phyloP scores from a whole-genome alignment of 1,140 invertebrate genomes.

The Leptopilina clavipes region DNA sequence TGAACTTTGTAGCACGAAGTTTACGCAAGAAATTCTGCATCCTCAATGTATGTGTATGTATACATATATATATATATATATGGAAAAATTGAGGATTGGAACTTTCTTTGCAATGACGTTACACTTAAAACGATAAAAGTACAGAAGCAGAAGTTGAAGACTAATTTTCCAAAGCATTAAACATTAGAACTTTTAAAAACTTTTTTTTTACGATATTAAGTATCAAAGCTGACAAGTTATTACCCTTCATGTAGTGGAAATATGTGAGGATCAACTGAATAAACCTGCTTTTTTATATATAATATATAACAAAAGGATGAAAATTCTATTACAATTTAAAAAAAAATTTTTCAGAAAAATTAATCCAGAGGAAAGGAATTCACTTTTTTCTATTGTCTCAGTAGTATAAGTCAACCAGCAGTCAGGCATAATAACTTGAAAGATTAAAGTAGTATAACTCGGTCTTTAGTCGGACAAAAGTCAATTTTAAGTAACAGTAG shows the following conservation, averaged over 20 bases:
- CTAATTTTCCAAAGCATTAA: constrained; percentile 6
- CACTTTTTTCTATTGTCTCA: no score
- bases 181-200: neutral
- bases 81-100: no score
- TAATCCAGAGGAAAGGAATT: no score
- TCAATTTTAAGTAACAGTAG: no score
- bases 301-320: neutral
- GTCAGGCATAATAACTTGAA: no score
- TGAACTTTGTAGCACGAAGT: constrained; percentile 16
- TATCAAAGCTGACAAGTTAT: neutral
- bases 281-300: neutral
- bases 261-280: neutral
- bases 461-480: no score
- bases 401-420: no score
- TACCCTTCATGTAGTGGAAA: neutral
- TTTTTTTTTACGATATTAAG: constrained; percentile 1
- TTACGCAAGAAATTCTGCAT: neutral
- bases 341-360: no score
- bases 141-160: neutral
- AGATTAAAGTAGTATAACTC: no score
- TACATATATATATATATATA: neutral
- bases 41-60: neutral
- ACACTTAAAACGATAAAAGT: constrained; percentile 12
- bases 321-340: neutral
- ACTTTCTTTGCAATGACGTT: neutral